Evolutionary conservation across 2,797 vertebrate genomes (phyloP), one percentile per base, ranked within the genome.

Genomic region (Lagodon rhomboides): DNA sequence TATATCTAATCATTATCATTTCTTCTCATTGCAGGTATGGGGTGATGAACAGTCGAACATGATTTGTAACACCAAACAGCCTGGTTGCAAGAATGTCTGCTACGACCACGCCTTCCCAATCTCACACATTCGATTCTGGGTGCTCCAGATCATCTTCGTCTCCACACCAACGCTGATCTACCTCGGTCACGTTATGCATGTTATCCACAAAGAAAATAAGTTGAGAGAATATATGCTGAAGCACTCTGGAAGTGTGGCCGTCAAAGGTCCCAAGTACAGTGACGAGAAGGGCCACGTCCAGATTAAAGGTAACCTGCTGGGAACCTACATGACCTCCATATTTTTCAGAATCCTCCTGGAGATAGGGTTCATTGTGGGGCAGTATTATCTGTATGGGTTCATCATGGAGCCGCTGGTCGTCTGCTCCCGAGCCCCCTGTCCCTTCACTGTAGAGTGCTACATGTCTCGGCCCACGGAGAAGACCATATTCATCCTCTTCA

Each of bases 401-500:
- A 74, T 97, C 75, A 89, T 99, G 95, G 90, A 94, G 0, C 96
- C 93, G 0, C 93, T 94, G 70, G 93, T 99, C 20, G 96, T 94
- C 16, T 99, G 98, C 75, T 91, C 96, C 67, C 80, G 97, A 50
- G 92, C 89, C 0, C 98, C 98, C 0, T 99, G 98, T 87, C 98
- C 98, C 0, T 97, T 97, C 86, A 96, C 96, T 0, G 98, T 99
- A 1, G 98, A 99, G 94, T 99, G 98, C 69, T 99, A 93, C 95
- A 98, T 99, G 87, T 99, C 98, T 1, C 96, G 98, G 1, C 98
- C 98, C 74, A 99, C 98, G 0, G 98, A 99, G 92, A 99, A 99
- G 90, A 98, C 97, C 86, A 96, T 99, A 93, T 99, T 99, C 93
- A 98, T 99, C 91, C 94, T 98, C 91, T 99, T 99, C 93, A 99